Evolutionary conservation across 1,140 invertebrate species (phyloP).

Genomic region (Carposina sasakii): DNA sequence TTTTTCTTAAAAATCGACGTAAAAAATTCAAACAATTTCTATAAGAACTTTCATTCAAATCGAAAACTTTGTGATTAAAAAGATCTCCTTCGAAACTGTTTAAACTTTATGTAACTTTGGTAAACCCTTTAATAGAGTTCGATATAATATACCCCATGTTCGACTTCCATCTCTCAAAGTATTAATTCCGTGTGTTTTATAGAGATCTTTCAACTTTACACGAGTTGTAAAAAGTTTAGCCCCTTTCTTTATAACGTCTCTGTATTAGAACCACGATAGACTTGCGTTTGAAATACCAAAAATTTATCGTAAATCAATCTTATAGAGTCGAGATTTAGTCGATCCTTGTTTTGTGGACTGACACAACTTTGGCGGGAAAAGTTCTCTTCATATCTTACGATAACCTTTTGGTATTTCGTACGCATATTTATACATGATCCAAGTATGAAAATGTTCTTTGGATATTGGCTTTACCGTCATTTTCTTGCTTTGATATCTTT

Average conservation of each 20-base stretch:
- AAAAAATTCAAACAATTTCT: no score
- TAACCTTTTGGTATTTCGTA: slow-evolving; percentile 52
- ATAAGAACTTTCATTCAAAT: no score
- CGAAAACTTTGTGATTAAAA: no score
- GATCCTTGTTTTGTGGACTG: not conserved
- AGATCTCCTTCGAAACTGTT: no score
- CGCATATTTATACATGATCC: slow-evolving; percentile 31
- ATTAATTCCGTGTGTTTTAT: no score
- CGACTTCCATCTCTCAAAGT: no score
- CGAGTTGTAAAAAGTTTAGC: slow-evolving; percentile 59
- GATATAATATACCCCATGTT: no score
- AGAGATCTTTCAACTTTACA: slow-evolving; percentile 50
- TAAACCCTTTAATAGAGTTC: no score
- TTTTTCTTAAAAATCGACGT: no score
- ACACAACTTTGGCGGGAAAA: slow-evolving; percentile 17
- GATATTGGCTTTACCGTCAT: slow-evolving; percentile 49
- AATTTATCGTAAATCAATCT: not conserved
- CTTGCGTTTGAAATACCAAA: not conserved
- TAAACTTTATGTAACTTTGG: no score
- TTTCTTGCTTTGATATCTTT: slow-evolving; percentile 30
- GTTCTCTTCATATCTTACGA: slow-evolving; percentile 52
- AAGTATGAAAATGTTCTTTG: slow-evolving; percentile 38
- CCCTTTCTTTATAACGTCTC: slow-evolving; percentile 44
- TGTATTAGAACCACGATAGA: slow-evolving; percentile 18
- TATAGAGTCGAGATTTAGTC: not conserved